phyloP scores from a whole-genome alignment of 1,140 invertebrate genomes.

The Eueides isabella region DNA sequence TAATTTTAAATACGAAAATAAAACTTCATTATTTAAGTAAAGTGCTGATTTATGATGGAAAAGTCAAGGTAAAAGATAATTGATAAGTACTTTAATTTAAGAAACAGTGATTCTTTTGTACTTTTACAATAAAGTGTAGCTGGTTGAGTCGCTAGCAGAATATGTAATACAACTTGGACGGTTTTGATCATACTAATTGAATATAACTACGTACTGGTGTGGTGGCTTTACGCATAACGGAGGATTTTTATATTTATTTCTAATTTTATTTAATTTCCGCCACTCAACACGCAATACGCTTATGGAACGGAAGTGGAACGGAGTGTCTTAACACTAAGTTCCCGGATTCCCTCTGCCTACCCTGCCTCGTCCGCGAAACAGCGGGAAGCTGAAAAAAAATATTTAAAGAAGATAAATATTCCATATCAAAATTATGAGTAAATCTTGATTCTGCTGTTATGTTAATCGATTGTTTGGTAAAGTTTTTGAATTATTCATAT shows the following conservation, averaged over 20 bases:
- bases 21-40: background rate
- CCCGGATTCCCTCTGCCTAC: no score
- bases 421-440: no score
- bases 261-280: no score
- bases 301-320: no score
- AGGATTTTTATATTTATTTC: background rate
- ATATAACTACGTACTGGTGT: slow-evolving; percentile 3
- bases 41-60: background rate
- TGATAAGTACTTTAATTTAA: slow-evolving; percentile 6
- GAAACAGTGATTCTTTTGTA: background rate
- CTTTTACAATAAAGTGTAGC: background rate
- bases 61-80: slow-evolving; percentile 6
- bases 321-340: no score
- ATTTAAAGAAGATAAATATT: no score
- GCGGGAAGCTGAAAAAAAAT: no score
- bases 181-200: slow-evolving; percentile 28
- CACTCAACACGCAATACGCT: no score
- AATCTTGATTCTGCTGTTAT: no score
- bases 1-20: background rate
- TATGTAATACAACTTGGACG: slow-evolving; percentile 10
- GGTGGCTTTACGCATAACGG: background rate
- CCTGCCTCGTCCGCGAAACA: no score
- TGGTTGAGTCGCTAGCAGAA: slow-evolving; percentile 9
- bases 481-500: no score
- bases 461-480: no score